phyloP scores from a whole-genome alignment of 2,888 invertebrate species.

The Rhagonycha lutea region DNA sequence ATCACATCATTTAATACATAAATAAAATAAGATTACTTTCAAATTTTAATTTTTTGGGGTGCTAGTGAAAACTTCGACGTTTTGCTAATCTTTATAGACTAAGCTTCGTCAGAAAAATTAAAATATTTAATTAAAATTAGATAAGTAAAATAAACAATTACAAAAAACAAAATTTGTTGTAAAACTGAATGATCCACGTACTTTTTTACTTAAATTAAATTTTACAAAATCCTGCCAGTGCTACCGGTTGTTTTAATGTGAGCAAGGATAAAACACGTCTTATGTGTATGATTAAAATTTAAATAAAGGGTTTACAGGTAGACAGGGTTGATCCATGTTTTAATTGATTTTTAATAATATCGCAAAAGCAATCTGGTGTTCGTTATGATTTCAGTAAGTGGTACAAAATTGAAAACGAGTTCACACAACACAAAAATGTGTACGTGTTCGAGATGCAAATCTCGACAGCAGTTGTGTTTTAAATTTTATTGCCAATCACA shows the following conservation, averaged over 20 bases:
- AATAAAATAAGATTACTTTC: too few species aligned
- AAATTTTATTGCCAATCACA: background rate
- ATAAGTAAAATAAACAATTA: too few species aligned
- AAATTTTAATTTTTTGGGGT: too few species aligned
- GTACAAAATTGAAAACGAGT: background rate
- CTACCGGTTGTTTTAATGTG: background rate
- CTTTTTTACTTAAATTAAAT: background rate
- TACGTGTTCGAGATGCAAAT: background rate
- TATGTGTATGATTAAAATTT: background rate
- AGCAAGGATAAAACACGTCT: background rate
- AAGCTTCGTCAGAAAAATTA: too few species aligned
- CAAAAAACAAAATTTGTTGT: too few species aligned
- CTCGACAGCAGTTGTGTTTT: background rate
- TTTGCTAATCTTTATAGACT: too few species aligned
- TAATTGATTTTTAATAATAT: background rate
- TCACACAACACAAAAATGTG: background rate
- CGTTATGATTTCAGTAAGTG: background rate
- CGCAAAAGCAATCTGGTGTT: background rate
- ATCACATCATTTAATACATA: background rate
- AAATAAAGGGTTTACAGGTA: background rate
- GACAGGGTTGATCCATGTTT: background rate
- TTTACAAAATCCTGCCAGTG: background rate
- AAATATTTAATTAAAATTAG: too few species aligned
- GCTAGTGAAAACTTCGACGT: too few species aligned
- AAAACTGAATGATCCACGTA: background rate